Conservation (phyloP, 2,888 invertebrate species). For the Fragum sueziense region DNA sequence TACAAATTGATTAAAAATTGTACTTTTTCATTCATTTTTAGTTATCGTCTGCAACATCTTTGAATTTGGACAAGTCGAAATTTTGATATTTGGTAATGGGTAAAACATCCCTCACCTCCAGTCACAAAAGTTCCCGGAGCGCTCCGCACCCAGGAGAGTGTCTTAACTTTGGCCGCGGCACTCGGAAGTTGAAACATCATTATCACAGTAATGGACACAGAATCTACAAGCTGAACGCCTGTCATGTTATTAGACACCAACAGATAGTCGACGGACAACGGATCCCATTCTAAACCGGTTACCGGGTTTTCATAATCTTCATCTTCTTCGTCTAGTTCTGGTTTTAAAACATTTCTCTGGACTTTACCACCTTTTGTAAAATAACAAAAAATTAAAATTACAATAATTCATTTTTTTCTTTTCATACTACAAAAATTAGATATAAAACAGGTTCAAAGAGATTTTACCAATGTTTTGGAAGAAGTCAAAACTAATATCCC, state of each 20-base stretch:
- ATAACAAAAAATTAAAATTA: too few species aligned
- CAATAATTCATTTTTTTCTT: too few species aligned
- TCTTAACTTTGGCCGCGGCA: constrained; percentile 80
- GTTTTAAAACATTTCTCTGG: constrained; percentile 70
- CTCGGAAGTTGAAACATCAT: constrained; percentile 80
- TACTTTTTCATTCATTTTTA: too few species aligned
- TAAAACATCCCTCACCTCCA: constrained; percentile 82
- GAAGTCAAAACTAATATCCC: too few species aligned
- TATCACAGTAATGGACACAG: constrained; percentile 73
- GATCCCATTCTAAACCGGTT: constrained; percentile 82
- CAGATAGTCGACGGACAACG: constrained; percentile 82
- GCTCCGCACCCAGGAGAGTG: constrained; percentile 82
- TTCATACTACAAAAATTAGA: too few species aligned
- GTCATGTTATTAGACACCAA: constrained; percentile 77
- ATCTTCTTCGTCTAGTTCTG: constrained; percentile 68
- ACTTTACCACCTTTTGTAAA: constrained; percentile 71
- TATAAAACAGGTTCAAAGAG: too few species aligned
- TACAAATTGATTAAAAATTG: too few species aligned
- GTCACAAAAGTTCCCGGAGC: constrained; percentile 83
- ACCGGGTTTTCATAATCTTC: constrained; percentile 73
- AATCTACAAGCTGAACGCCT: constrained; percentile 80
- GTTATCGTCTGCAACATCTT: too few species aligned
- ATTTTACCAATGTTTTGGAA: too few species aligned
- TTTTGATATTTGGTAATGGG: too few species aligned
- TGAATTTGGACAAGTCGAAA: too few species aligned